phyloP scores from a whole-genome alignment of 2,888 invertebrate genomes.

The Dasypogon diadema region DNA sequence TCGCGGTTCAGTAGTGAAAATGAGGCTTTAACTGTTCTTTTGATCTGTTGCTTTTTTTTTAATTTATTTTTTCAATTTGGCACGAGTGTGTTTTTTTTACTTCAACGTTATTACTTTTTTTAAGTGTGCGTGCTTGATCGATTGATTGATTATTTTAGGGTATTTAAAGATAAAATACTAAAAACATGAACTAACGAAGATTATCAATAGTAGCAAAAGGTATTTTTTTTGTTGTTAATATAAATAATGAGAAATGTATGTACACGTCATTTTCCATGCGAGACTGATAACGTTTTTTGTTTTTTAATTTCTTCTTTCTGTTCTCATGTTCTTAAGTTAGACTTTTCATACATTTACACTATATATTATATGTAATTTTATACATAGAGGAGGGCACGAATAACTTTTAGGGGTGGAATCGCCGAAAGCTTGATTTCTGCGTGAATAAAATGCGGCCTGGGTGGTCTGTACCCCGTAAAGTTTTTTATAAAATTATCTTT shows the following conservation, averaged over 20 bases:
- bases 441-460: too few relatives aligned
- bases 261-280: conserved; percentile 41
- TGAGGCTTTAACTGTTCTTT: background rate
- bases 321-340: too few relatives aligned
- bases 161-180: background rate
- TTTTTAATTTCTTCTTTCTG: conserved; percentile 38
- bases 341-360: too few relatives aligned
- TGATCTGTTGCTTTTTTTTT: conserved; percentile 1
- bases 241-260: conserved; percentile 7
- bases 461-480: too few relatives aligned
- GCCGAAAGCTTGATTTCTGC: too few relatives aligned
- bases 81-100: background rate
- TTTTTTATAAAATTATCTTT: too few relatives aligned
- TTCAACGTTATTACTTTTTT: background rate
- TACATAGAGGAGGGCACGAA: too few relatives aligned
- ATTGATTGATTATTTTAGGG: conserved; percentile 38
- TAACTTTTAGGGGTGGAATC: too few relatives aligned
- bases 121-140: conserved; percentile 18
- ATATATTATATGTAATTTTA: too few relatives aligned
- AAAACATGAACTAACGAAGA: too few relatives aligned
- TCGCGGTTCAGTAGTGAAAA: background rate
- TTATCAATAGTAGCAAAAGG: conserved; percentile 48
- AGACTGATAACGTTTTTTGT: conserved; percentile 31
- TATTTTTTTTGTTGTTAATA: conserved; percentile 5
- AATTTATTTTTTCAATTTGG: background rate